phyloP scores from a whole-genome alignment of 1,140 invertebrate species.

The Maconellicoccus hirsutus region DNA sequence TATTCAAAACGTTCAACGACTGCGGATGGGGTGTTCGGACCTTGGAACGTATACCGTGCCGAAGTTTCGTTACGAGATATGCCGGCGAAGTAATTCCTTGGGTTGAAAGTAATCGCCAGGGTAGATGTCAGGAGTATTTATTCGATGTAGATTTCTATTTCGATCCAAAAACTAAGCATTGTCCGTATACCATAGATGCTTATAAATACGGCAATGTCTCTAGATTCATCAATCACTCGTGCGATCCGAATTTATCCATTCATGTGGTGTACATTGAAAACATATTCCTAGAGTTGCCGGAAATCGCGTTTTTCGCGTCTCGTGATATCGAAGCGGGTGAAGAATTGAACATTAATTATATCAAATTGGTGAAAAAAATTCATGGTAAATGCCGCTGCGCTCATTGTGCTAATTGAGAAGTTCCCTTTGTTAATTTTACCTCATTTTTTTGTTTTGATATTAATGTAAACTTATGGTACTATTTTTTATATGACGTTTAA shows the following conservation, averaged over 20 bases:
- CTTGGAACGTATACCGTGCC: conserved; percentile 54
- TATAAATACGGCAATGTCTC: conserved; percentile 78
- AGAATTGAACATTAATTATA: conserved; percentile 55
- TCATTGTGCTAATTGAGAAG: neutral
- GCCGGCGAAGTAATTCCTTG: conserved; percentile 84
- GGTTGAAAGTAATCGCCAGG: conserved; percentile 51
- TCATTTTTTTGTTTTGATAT: too few species aligned
- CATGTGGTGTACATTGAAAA: conserved; percentile 80
- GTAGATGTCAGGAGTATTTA: neutral
- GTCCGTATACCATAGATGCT: conserved; percentile 71
- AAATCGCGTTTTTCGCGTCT: conserved; percentile 75
- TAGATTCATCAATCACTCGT: conserved; percentile 91
- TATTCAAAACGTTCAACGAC: conserved; percentile 77
- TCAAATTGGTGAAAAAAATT: neutral
- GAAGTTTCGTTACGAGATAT: conserved; percentile 77
- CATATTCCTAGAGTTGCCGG: conserved; percentile 77
- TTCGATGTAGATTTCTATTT: neutral
- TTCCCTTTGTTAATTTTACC: too few species aligned
- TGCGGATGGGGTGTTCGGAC: conserved; percentile 90
- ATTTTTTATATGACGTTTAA: too few species aligned
- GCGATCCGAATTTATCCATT: conserved; percentile 76
- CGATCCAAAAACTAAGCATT: neutral
- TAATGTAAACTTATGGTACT: too few species aligned
- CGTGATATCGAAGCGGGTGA: conserved; percentile 68
- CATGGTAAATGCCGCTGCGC: neutral